These are phyloP conservation scores for Tetheella fluctuosa DNA, from an alignment of 2,888 invertebrate species.

Conservation along the genomic window DNA sequence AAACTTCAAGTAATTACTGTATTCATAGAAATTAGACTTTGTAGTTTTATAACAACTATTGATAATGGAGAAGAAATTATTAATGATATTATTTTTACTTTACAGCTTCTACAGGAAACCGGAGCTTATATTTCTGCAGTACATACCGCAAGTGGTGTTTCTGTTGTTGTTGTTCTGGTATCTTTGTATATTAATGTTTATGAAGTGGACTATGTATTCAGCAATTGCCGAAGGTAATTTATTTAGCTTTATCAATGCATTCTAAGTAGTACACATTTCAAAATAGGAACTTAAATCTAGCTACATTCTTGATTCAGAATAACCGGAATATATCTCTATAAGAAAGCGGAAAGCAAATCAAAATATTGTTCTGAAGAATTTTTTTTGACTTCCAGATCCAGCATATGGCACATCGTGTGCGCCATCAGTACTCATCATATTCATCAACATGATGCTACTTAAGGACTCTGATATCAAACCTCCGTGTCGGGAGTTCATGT, in stretches of 20 bases:
- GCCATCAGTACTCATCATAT: slow-evolving; percentile 90
- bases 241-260: slow-evolving; percentile 5
- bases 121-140: slow-evolving; percentile 84
- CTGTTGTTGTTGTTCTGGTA: slow-evolving; percentile 88
- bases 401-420: slow-evolving; percentile 85
- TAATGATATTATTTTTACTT: slow-evolving; percentile 27
- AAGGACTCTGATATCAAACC: slow-evolving; percentile 70
- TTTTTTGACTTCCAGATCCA: slow-evolving; percentile 55
- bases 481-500: slow-evolving; percentile 85
- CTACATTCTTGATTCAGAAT: no score
- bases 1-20: slow-evolving; percentile 84
- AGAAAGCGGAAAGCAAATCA: no score
- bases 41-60: slow-evolving; percentile 37
- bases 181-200: slow-evolving; percentile 86
- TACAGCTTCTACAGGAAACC: slow-evolving; percentile 77
- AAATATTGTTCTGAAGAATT: no score
- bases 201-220: slow-evolving; percentile 87
- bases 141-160: slow-evolving; percentile 89
- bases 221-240: slow-evolving; percentile 63
- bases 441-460: slow-evolving; percentile 92
- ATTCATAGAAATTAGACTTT: slow-evolving; percentile 76
- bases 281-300: no score
- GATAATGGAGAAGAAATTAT: slow-evolving; percentile 23
- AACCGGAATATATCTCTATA: no score
- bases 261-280: no score